Evolutionary conservation across 2,113 vertebrate genomes (phyloP).

Genomic region (Misgurnus anguillicaudatus): DNA sequence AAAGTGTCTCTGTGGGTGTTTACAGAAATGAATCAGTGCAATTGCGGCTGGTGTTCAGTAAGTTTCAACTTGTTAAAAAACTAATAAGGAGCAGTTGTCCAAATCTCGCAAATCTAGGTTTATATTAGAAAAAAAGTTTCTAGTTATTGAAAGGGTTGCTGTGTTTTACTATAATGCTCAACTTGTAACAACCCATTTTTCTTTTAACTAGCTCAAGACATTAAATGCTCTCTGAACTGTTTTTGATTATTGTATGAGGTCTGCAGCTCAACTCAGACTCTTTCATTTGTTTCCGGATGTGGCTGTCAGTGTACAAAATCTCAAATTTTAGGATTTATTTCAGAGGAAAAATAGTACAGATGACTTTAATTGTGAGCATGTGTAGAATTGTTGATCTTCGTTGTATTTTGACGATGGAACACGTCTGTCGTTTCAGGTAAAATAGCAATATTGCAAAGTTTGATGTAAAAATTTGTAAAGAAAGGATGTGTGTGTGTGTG

Average conservation of each 20-base stretch:
- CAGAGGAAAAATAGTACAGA: background rate
- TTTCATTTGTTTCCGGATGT: background rate
- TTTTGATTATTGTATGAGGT: background rate
- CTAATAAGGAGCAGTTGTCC: background rate
- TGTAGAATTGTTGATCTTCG: background rate
- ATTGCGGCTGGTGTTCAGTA: constrained; percentile 1
- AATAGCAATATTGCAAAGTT: constrained; percentile 37
- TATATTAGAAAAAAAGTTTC: background rate
- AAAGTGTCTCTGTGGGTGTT: background rate
- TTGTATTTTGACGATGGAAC: background rate
- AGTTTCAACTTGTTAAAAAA: background rate
- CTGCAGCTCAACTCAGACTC: background rate
- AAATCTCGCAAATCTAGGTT: too few relatives aligned
- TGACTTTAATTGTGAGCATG: background rate
- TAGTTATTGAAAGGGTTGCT: constrained; percentile 4
- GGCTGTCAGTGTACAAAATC: background rate
- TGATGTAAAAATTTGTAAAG: constrained; percentile 12
- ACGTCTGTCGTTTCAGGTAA: constrained; percentile 12
- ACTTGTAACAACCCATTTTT: background rate
- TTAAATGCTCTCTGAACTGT: background rate
- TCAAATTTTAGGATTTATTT: background rate
- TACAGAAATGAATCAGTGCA: background rate
- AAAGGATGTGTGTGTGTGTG: background rate
- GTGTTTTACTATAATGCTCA: background rate
- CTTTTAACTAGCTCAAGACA: background rate